phyloP scores from a whole-genome alignment of 2,113 vertebrate genomes.

The Mesocricetus auratus region DNA sequence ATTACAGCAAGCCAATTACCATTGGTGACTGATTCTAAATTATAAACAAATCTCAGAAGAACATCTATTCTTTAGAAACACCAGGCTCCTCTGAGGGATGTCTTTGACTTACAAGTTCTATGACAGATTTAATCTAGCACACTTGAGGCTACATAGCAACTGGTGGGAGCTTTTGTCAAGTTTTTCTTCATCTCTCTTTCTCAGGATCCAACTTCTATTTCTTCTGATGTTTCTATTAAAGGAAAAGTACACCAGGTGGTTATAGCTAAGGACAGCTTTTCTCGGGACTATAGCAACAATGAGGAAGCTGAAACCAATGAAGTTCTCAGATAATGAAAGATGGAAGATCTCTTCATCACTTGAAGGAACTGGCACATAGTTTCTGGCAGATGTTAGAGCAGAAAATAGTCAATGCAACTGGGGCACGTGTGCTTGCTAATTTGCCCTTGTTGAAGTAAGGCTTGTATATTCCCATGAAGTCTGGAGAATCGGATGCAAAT shows the following conservation, averaged over 20 bases:
- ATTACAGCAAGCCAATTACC: not conserved
- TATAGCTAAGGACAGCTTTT: not conserved
- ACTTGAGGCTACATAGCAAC: not conserved
- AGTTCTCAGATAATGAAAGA: not conserved
- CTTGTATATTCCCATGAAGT: not conserved
- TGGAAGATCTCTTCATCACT: not conserved
- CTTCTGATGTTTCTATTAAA: not conserved
- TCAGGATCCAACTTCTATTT: not conserved
- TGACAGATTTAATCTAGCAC: not conserved
- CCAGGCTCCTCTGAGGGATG: too few species aligned
- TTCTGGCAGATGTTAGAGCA: not conserved
- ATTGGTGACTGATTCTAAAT: not conserved
- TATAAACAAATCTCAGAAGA: not conserved
- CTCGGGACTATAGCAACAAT: not conserved
- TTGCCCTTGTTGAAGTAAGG: not conserved
- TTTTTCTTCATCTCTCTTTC: not conserved
- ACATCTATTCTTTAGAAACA: not conserved
- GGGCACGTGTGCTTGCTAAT: not conserved
- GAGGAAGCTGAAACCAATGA: not conserved
- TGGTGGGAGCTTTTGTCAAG: not conserved
- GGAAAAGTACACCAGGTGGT: not conserved
- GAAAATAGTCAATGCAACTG: not conserved
- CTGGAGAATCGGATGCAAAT: not conserved
- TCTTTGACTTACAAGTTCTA: not conserved
- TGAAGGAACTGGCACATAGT: not conserved